phyloP scores from a whole-genome alignment of 2,888 invertebrate species.

The Escarpia spicata region DNA sequence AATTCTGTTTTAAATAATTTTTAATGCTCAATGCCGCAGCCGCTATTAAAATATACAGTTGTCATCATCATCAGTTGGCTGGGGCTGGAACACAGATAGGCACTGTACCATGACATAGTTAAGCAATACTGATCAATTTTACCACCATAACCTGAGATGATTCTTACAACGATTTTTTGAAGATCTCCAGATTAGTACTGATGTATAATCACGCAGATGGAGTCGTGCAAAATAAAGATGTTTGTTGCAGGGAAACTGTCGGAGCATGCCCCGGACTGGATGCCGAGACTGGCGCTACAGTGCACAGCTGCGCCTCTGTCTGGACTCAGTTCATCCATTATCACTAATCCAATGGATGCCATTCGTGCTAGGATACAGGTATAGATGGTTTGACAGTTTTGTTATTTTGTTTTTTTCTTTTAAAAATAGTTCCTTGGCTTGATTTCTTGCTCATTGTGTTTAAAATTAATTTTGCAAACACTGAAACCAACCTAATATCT shows the following conservation, averaged over 20 bases:
- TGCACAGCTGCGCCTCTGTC: constrained; percentile 90
- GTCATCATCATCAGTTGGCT: too few species aligned
- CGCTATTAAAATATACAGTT: too few species aligned
- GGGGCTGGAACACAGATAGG: too few species aligned
- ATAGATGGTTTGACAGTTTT: not conserved
- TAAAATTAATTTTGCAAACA: too few species aligned
- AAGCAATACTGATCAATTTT: not conserved
- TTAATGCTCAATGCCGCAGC: too few species aligned
- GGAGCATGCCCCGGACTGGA: constrained; percentile 46
- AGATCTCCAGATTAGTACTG: not conserved
- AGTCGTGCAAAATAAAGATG: not conserved
- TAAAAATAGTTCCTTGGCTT: too few species aligned
- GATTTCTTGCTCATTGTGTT: too few species aligned
- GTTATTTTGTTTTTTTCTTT: too few species aligned
- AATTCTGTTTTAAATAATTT: too few species aligned
- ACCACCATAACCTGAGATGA: not conserved
- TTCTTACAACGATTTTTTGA: too few species aligned
- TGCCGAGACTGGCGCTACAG: constrained; percentile 85
- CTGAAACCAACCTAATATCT: too few species aligned
- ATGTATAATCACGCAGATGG: not conserved
- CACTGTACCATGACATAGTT: not conserved
- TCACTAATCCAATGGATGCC: constrained; percentile 96
- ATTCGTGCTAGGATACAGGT: constrained; percentile 92
- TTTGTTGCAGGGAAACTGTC: constrained; percentile 48
- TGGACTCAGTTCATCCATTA: constrained; percentile 89